Base-by-base conservation (phyloP, 1,140 invertebrate species). In the Brachystomella parvula region DNA sequence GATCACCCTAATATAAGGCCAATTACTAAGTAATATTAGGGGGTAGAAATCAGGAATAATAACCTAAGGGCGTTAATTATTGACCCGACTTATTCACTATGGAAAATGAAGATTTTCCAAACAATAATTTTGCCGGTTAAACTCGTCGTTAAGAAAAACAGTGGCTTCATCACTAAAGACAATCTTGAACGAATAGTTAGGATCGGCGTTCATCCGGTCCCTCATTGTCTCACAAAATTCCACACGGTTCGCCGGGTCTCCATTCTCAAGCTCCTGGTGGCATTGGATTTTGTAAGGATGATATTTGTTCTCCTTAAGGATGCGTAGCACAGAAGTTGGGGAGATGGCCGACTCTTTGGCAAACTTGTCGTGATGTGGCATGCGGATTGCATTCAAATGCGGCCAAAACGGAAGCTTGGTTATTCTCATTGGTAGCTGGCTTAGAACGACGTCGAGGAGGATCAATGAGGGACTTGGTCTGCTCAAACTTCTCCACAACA, bases 61-160 rank as follows among this genome's bases (percentile, higher is more conserved):
- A n/a, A n/a, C n/a, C n/a, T n/a, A n/a, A 66, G 70, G 66, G 35
- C 67, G 71, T 65, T 72, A 71, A 72, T 78, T 74, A 19, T 68
- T 72, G 63, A 75, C 65, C 15, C n/a, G 47, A 59, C 74, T 67
- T 60, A 62, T 64, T 33, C 73, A 63, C 58, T 65, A 65, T 61
- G 73, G 60, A 12, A 72, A 73, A 67, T 76, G 76, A 39, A 57
- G 56, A 61, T 73, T 62, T 28, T 67, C 59, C 73, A 74, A 76
- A 58, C 65, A 61, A 32, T 44, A 66, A 47, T 70, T 67, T 30
- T 72, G 70, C 30, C 60, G 28, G 39, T 70, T 72, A 58, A 76
- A 69, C 33, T 66, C 61, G 0, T 74, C 74, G 63, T 73, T 67
- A 53, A 68, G 75, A 35, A 61, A 73, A 66, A 76, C 75, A 29